Conservation (phyloP, 2,888 invertebrate species). For the Athalia cordata region DNA sequence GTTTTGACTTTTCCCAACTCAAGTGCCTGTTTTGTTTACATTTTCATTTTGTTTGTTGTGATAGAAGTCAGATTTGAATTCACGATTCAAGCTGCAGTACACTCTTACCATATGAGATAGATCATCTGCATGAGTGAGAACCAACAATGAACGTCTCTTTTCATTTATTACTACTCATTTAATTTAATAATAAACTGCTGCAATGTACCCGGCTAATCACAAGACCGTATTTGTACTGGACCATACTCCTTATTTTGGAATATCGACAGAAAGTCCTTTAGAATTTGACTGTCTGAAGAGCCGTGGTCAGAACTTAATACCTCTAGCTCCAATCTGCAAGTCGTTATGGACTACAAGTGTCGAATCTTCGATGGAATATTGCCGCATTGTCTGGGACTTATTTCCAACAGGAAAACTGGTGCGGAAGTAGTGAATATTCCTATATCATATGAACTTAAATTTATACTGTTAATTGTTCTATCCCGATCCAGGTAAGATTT, state of each 20-base stretch:
- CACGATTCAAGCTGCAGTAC: no score
- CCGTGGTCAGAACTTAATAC: conserved; percentile 81
- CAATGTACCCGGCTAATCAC: conserved; percentile 86
- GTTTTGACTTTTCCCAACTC: no score
- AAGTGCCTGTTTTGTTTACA: no score
- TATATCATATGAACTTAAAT: background rate
- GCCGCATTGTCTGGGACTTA: conserved; percentile 97
- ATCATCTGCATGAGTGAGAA: no score
- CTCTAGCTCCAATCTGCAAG: conserved; percentile 90
- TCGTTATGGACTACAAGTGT: conserved; percentile 97
- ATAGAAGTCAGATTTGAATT: no score
- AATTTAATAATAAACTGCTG: no score
- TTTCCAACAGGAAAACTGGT: conserved; percentile 93
- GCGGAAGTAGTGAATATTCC: conserved; percentile 57
- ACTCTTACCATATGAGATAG: no score
- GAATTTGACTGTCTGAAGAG: conserved; percentile 83
- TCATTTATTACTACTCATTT: no score
- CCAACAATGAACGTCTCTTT: no score
- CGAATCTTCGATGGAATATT: conserved; percentile 96
- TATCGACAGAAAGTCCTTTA: conserved; percentile 87
- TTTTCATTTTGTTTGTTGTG: no score
- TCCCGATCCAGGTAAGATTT: conserved; percentile 81
- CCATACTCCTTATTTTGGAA: conserved; percentile 93
- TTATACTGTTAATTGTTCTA: background rate
- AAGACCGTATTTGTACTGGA: conserved; percentile 98